A percentile compares a stretch with the other conserved stretches of the same genome.
Conservation (phyloP, 2,113 vertebrate species). For the Melanerpes aurifrons region DNA sequence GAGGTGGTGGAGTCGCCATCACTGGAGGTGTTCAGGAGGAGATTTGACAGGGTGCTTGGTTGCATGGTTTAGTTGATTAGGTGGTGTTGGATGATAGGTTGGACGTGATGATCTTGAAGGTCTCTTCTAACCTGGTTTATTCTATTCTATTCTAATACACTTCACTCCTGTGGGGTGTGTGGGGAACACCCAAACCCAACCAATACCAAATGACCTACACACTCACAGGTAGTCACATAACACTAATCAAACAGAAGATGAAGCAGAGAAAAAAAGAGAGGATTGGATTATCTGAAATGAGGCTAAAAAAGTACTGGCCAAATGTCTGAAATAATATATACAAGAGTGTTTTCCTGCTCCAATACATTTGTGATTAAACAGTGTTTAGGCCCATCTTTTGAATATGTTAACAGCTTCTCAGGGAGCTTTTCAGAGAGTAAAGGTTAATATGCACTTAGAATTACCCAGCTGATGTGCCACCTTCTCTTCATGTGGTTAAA, state of each 20-base stretch:
- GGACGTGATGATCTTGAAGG: too few relatives aligned
- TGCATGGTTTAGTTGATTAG: too few relatives aligned
- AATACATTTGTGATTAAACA: background rate
- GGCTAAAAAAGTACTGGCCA: background rate
- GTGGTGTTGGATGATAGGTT: too few relatives aligned
- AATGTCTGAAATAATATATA: background rate
- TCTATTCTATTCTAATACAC: too few relatives aligned
- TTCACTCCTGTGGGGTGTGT: background rate
- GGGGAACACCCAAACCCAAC: background rate
- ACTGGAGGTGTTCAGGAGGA: too few relatives aligned
- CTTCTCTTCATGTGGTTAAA: constrained; percentile 1
- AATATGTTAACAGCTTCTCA: constrained; percentile 7
- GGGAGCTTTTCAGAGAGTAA: background rate
- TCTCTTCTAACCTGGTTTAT: too few relatives aligned
- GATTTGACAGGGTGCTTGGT: too few relatives aligned
- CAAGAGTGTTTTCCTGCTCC: background rate
- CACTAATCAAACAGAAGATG: background rate
- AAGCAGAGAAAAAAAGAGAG: background rate
- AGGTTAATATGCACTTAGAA: constrained; percentile 9
- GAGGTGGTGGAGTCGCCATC: too few relatives aligned
- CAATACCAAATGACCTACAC: background rate
- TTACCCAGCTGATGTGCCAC: background rate
- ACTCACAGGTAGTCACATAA: background rate
- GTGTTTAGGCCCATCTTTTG: background rate
- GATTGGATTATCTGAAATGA: background rate